Conservation (phyloP, 2,113 vertebrate genomes). For the Crocuta crocuta region DNA sequence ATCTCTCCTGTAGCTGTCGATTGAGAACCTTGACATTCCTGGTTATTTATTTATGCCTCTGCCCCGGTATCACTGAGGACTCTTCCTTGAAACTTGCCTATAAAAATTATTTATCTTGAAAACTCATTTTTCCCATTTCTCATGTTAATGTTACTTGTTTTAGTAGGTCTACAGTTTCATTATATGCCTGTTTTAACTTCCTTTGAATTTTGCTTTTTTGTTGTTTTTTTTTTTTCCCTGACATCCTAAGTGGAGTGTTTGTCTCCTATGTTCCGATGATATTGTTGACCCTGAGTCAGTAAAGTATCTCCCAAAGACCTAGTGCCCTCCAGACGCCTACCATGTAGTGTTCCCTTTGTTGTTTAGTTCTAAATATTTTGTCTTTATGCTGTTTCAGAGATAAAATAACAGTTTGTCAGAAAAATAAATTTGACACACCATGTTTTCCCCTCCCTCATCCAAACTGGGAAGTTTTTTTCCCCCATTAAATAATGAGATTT, state of each 20-base stretch:
- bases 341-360: not conserved
- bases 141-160: not conserved
- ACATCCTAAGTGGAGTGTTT: not conserved
- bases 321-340: not conserved
- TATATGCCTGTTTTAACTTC: not conserved
- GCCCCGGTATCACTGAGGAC: not conserved
- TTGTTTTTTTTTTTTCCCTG: not conserved
- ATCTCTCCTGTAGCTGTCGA: not conserved
- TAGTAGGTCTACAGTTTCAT: not conserved
- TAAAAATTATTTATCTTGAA: not conserved
- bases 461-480: conserved; percentile 30
- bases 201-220: not conserved
- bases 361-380: conserved; percentile 60
- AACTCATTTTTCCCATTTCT: not conserved
- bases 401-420: conserved; percentile 59
- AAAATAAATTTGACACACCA: conserved; percentile 9
- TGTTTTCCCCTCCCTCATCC: conserved; percentile 11
- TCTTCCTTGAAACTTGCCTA: not conserved
- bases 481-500: conserved; percentile 67
- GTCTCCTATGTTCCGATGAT: not conserved
- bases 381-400: conserved; percentile 55
- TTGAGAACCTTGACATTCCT: not conserved
- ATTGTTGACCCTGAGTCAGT: not conserved
- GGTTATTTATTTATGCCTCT: not conserved
- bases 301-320: not conserved